Percentiles rank a stretch among this genome's conserved stretches.
Conservation (phyloP, 2,888 invertebrate species). For the Morpho deidamia region DNA sequence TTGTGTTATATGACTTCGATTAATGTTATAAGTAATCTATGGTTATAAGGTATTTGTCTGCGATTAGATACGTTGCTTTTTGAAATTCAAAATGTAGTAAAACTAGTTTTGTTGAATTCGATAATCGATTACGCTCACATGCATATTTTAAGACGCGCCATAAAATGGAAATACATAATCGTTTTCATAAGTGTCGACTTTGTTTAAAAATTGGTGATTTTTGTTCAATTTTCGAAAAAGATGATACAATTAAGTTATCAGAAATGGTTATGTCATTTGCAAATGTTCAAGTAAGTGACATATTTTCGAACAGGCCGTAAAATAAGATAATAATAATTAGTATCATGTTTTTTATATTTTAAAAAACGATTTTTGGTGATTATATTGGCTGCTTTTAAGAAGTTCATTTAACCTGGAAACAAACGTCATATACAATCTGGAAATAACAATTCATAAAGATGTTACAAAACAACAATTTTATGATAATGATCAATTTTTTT, state of each 20-base stretch:
- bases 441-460: no score
- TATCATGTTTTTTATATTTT: no score
- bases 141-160: neutral
- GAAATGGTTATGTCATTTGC: constrained; percentile 74
- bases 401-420: no score
- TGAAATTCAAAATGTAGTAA: constrained; percentile 15
- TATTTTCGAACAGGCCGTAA: neutral
- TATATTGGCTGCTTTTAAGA: no score
- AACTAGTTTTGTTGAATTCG: constrained; percentile 16
- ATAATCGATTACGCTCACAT: neutral
- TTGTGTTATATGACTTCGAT: no score
- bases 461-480: no score
- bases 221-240: constrained; percentile 70
- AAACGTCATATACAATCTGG: no score
- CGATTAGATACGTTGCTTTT: neutral
- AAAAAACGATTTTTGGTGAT: neutral
- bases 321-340: neutral
- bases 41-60: no score
- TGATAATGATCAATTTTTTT: constrained; percentile 4
- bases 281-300: constrained; percentile 50
- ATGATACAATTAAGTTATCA: constrained; percentile 63
- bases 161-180: constrained; percentile 27
- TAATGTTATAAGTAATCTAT: no score
- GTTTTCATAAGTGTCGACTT: constrained; percentile 66
- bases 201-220: constrained; percentile 70